Percentiles rank a stretch among this genome's conserved stretches.
Conservation (phyloP, 2,113 vertebrate genomes). For the Ellobius talpinus region DNA sequence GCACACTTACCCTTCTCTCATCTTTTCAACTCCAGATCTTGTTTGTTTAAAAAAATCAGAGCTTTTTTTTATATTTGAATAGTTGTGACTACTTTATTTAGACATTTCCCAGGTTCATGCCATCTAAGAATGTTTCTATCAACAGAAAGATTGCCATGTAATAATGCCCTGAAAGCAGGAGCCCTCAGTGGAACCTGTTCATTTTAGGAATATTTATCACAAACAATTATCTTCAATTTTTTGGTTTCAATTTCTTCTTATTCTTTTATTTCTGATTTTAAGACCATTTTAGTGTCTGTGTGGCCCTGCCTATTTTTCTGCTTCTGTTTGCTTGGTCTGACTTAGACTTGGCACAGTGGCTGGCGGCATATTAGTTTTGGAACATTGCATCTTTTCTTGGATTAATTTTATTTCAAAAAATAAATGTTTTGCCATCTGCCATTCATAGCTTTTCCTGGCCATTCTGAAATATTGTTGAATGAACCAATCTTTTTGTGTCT, state of each 20-base stretch:
- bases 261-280: slow-evolving; percentile 65
- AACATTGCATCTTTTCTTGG: slow-evolving; percentile 43
- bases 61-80: neutral
- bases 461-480: slow-evolving; percentile 72
- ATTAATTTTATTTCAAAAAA: slow-evolving; percentile 58
- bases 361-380: slow-evolving; percentile 47
- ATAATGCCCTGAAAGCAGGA: neutral
- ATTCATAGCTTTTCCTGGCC: neutral
- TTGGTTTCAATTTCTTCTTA: slow-evolving; percentile 57
- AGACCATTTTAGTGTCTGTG: slow-evolving; percentile 61
- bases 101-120: neutral
- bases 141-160: neutral
- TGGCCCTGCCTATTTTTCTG: slow-evolving; percentile 53
- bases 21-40: neutral
- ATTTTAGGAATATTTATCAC: slow-evolving; percentile 50
- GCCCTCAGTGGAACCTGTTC: neutral
- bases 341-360: slow-evolving; percentile 14
- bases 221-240: slow-evolving; percentile 40
- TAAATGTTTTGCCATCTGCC: slow-evolving; percentile 63
- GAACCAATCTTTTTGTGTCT: slow-evolving; percentile 1
- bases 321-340: slow-evolving; percentile 64
- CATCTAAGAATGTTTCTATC: neutral
- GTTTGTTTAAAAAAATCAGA: neutral
- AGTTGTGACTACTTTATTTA: neutral
- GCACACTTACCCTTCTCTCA: neutral